Evolutionary conservation across 2,888 invertebrate species (phyloP), one percentile per base, ranked within the genome.

Genomic region (Vanessa cardui): DNA sequence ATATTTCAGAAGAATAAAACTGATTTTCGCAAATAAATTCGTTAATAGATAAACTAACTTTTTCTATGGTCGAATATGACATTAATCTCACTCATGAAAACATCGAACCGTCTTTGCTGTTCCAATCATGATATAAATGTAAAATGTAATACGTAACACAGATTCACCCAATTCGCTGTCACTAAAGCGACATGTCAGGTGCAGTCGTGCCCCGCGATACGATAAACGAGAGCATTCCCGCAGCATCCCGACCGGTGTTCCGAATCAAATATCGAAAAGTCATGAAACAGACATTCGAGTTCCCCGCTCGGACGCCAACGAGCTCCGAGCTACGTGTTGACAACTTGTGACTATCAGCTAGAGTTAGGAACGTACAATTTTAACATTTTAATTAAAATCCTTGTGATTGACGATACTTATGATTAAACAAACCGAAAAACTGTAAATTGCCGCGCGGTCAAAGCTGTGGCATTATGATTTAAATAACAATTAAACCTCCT

Each of bases 251-350:
- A 31, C 8, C 9, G 31, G n/a, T n/a, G n/a, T 33, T 54, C 31
- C 54, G n/a, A 39, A 39, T 39, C 12, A 12, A 39, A 54, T 54
- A 54, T 54, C 31, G 54, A 54, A 54, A 31, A n/a, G n/a, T 54
- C 31, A 21, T 31, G 54, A 54, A 54, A 54, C 33, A 16, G 31
- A 54, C 31, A n/a, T 54, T 54, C 54, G 8, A 33, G 31, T 7
- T 16, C n/a, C 31, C 16, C n/a, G n/a, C 16, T 52, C 52, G 26
- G 12, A 15, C 49, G 26, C 33, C n/a, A 33, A 26, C 16, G 18
- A 54, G 26, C 33, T n/a, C 12, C 39, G 39, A 39, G 39, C 12
- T 39, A 39, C 39, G 39, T 12, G 31, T 54, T 54, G 26, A 54
- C 54, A 31, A 33, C n/a, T 7, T 50, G 15, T 12, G 7, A 33